A percentile compares a stretch with the other conserved stretches of the same genome.
Evolutionary conservation across 2,113 vertebrate genomes (phyloP).

Genomic region (Syrmaticus mikado): DNA sequence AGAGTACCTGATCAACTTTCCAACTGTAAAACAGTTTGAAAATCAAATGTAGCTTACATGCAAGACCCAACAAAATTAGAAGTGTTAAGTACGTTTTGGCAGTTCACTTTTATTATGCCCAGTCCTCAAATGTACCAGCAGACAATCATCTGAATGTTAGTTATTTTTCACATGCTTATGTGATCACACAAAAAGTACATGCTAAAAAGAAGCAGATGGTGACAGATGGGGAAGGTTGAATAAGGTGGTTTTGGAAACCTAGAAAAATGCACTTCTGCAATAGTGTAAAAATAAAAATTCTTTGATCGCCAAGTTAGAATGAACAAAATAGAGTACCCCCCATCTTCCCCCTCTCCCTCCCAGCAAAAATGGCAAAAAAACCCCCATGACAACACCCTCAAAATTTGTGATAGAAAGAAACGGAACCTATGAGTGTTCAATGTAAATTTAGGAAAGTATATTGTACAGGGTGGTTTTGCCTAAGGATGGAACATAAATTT

Average conservation of each 20-base stretch:
- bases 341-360: rapidly evolving
- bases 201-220: constrained; percentile 99
- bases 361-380: background rate
- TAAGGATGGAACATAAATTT: constrained; percentile 2
- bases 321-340: constrained; percentile 63
- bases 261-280: constrained; percentile 95
- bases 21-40: constrained; percentile 85
- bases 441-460: constrained; percentile 21
- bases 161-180: constrained; percentile 99
- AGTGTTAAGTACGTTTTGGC: constrained; percentile 98
- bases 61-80: constrained; percentile 88
- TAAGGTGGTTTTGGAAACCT: constrained; percentile 98
- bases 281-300: constrained; percentile 96
- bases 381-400: background rate
- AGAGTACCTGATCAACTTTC: constrained; percentile 83
- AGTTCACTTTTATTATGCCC: constrained; percentile 92
- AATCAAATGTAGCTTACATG: constrained; percentile 84
- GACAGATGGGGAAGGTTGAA: constrained; percentile 99
- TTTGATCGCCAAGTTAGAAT: constrained; percentile 90
- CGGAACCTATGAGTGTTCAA: background rate
- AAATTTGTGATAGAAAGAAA: constrained; percentile 54
- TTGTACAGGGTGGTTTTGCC: background rate
- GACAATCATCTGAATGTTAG: constrained; percentile 99
- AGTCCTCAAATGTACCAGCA: constrained; percentile 93
- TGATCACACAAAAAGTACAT: constrained; percentile 97